These are phyloP conservation scores for Bufotes viridis DNA, from an alignment of 2,797 vertebrate genomes.

Conservation along the genomic window DNA sequence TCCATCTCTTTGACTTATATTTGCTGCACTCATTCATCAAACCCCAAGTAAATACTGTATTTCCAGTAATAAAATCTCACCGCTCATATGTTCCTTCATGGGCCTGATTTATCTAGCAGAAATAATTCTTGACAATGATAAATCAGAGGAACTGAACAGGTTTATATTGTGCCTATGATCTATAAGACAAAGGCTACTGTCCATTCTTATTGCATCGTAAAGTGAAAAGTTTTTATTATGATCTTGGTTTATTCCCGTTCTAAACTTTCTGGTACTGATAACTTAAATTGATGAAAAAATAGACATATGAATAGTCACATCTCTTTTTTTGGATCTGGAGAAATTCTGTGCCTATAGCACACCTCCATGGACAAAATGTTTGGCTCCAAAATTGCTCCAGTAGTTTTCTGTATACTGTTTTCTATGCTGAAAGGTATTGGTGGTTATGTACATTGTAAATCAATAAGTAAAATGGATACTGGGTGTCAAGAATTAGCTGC, in stretches of 20 bases:
- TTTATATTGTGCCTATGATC: conserved; percentile 25
- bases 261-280: not conserved
- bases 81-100: not conserved
- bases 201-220: not conserved
- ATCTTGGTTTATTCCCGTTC: not conserved
- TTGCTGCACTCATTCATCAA: conserved; percentile 25
- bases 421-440: no score
- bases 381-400: not conserved
- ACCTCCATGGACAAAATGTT: not conserved
- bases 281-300: not conserved
- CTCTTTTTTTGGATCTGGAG: not conserved
- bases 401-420: no score
- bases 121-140: conserved; percentile 35
- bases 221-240: not conserved
- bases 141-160: conserved; percentile 24
- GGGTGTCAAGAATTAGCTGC: no score
- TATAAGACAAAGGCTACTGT: conserved; percentile 34
- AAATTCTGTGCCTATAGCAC: no score
- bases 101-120: conserved; percentile 20
- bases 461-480: no score
- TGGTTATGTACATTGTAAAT: no score
- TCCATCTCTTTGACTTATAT: conserved; percentile 26
- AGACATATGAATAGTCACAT: not conserved
- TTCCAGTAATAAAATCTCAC: conserved; percentile 38
- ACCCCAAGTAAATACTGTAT: conserved; percentile 24